These are phyloP conservation scores for Anguilla pacifica DNA, from an alignment of 2,797 vertebrate species.

Conservation along the genomic window DNA sequence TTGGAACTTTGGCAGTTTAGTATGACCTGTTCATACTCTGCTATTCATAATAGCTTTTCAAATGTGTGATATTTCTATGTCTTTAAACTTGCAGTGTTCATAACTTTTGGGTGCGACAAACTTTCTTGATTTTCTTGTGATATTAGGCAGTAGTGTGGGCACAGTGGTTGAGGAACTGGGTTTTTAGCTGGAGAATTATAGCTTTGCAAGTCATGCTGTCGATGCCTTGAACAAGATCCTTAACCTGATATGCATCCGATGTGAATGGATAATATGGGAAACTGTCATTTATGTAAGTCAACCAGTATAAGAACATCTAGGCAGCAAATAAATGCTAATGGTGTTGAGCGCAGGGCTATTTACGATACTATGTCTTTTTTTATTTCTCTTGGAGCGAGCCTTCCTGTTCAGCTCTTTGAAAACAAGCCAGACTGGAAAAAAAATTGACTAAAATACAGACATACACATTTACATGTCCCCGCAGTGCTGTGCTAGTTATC, in stretches of 20 bases:
- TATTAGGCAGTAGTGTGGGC: not conserved
- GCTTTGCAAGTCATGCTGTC: not conserved
- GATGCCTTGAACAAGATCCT: not conserved
- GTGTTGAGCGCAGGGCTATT: not conserved
- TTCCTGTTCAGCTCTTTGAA: conserved; percentile 1
- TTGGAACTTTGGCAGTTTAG: not conserved
- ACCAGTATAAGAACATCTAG: not conserved
- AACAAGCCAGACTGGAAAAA: not conserved
- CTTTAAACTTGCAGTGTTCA: not conserved
- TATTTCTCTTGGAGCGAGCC: not conserved
- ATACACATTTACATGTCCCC: not conserved
- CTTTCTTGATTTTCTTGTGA: not conserved
- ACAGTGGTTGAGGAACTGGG: not conserved
- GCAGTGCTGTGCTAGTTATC: not conserved
- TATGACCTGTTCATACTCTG: not conserved
- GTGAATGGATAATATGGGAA: not conserved
- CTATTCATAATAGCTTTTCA: not conserved
- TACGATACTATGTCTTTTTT: not conserved
- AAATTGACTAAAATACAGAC: not conserved
- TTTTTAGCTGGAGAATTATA: not conserved
- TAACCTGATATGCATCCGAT: not conserved
- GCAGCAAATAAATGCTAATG: not conserved
- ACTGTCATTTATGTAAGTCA: not conserved
- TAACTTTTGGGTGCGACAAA: not conserved
- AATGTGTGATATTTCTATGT: not conserved